Base-by-base conservation (phyloP, 1,140 invertebrate species). In the Harpegnathos saltator region DNA sequence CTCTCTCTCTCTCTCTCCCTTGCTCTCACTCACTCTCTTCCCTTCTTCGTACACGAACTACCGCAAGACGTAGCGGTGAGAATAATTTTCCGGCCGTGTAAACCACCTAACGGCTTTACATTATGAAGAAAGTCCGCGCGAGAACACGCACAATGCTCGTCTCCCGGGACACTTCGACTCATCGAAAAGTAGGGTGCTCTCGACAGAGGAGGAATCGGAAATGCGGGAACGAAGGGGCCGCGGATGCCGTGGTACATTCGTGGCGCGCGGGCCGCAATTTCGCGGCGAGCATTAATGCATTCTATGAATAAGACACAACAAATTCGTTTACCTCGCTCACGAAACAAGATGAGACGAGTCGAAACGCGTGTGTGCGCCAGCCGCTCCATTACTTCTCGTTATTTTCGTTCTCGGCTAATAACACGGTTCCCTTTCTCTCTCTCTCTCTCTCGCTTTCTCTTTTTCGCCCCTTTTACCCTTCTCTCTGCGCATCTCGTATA, bases 321-420 rank as follows among this genome's bases (percentile, higher is more conserved):
- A 48, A 69, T 80, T 80, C 65, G 22, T 58, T 69, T 71, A 19
- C 4, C 22, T 44, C 4, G 38, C 38, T 33, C 9, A 11, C 54
- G 54, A 71, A 58, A 71, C 69, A 71, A 77, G 62, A 11, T 38
- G 54, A 71, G 69, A 71, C 69, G 59, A 77, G 48, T n/a, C 24
- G n/a, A 17, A 33, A 66, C 19, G 15, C 61, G 62, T 54, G 73
- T 54, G 9, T n/a, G 24, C 61, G 26, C 26, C 24, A 9, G 56
- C 12, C 48, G 19, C 44, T 80, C 19, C 65, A 19, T 48, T 44
- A 44, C 38, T 56, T 19, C 65, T 63, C 38, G 33, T 80, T 80
- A 69, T 58, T 80, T 80, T 80, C 65, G 38, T 11, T 44, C 3
- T 44, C 11, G 38, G 38, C 7, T 44, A 9, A 9, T 9, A 44